phyloP scores from a whole-genome alignment of 2,888 invertebrate genomes.

The Acleris literana region DNA sequence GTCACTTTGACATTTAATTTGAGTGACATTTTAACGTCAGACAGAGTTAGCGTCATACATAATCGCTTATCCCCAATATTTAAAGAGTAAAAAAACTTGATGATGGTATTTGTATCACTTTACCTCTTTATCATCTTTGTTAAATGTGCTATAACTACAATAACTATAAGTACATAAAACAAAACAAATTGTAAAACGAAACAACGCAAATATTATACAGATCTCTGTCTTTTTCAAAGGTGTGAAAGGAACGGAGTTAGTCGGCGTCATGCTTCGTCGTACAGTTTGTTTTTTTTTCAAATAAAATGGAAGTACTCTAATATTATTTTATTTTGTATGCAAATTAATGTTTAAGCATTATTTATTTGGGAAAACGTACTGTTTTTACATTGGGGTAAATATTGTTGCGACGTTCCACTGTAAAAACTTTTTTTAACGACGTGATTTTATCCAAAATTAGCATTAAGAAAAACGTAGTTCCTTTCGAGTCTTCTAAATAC shows the following conservation, averaged over 20 bases:
- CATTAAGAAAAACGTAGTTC: constrained; percentile 36
- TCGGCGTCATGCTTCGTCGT: constrained; percentile 4
- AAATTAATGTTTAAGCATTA: neutral
- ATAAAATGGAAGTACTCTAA: constrained; percentile 12
- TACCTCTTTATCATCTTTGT: no score
- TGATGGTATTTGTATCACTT: no score
- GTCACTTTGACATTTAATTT: no score
- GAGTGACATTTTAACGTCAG: no score
- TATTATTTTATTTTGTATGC: neutral
- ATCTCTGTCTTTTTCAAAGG: constrained; percentile 16
- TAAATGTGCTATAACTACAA: no score
- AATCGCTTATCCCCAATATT: no score
- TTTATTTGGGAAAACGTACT: neutral
- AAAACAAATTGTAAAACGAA: no score
- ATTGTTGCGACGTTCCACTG: constrained; percentile 26
- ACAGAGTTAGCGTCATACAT: no score
- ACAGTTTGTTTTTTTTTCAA: constrained; percentile 6
- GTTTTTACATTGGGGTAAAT: constrained; percentile 7
- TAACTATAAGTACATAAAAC: no score
- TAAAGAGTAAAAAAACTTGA: no score
- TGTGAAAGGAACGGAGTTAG: constrained; percentile 15
- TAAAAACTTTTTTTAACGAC: constrained; percentile 3
- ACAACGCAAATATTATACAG: no score
- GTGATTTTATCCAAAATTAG: constrained; percentile 1
- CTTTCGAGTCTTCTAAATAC: constrained; percentile 36